A percentile compares a stretch with the other conserved stretches of the same genome.
Evolutionary conservation across 2,113 vertebrate species (phyloP).

Genomic region (Sphaerodactylus townsendi): DNA sequence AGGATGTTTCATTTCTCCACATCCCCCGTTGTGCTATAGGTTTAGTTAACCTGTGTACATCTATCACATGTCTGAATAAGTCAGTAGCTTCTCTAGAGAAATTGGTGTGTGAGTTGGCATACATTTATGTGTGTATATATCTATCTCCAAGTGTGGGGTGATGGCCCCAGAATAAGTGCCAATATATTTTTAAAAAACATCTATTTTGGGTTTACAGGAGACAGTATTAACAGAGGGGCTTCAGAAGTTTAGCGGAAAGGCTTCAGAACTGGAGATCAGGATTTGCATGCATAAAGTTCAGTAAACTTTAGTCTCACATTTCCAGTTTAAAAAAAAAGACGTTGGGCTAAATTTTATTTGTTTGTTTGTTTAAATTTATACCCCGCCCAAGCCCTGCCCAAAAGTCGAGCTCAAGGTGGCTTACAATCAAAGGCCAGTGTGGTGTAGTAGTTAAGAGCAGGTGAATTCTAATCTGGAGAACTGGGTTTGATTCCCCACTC

Average conservation of each 20-base stretch:
- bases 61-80: constrained; percentile 6
- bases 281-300: too few relatives aligned
- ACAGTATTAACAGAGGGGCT: neutral
- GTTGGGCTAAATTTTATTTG: too few relatives aligned
- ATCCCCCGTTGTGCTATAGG: neutral
- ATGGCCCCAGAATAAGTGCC: neutral
- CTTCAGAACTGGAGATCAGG: too few relatives aligned
- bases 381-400: too few relatives aligned
- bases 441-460: too few relatives aligned
- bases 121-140: neutral
- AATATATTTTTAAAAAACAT: neutral
- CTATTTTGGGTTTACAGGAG: neutral
- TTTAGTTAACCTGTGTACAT: constrained; percentile 2
- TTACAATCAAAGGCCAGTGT: too few relatives aligned
- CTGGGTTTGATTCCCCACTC: too few relatives aligned
- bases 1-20: neutral
- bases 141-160: neutral
- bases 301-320: too few relatives aligned
- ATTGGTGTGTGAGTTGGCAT: neutral
- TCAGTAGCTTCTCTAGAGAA: neutral
- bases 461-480: too few relatives aligned
- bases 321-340: too few relatives aligned
- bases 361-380: too few relatives aligned
- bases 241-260: neutral
- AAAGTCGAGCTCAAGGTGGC: too few relatives aligned